Evolutionary conservation across 2,888 invertebrate genomes (phyloP).

Genomic region (Gerosis bhagava): DNA sequence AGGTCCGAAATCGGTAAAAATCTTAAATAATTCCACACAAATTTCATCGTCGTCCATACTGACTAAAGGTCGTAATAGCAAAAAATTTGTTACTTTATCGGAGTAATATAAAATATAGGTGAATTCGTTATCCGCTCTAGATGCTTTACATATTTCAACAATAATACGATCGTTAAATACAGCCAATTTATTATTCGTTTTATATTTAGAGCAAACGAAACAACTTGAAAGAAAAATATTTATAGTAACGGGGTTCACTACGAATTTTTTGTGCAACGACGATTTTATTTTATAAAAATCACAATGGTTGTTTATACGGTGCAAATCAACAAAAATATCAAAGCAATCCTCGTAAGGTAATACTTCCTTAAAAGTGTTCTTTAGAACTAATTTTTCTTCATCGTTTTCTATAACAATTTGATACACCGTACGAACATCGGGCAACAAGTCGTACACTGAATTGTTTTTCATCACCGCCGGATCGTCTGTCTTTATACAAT

Average conservation of each 20-base stretch:
- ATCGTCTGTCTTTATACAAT: too few species aligned
- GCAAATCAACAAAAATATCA: slow-evolving; percentile 24
- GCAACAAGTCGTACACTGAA: too few species aligned
- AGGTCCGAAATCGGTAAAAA: slow-evolving; percentile 28
- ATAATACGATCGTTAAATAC: slow-evolving; percentile 3
- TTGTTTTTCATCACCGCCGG: too few species aligned
- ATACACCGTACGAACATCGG: too few species aligned
- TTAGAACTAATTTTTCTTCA: slow-evolving; percentile 7
- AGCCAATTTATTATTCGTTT: neutral
- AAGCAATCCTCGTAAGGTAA: slow-evolving; percentile 24
- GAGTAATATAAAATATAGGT: slow-evolving; percentile 17
- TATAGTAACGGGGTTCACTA: slow-evolving; percentile 1
- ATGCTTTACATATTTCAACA: slow-evolving; percentile 5
- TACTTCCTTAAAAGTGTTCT: slow-evolving; percentile 4
- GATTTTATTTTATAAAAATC: neutral
- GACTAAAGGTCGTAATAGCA: slow-evolving; percentile 15
- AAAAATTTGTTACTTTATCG: slow-evolving; percentile 10
- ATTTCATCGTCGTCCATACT: slow-evolving; percentile 14
- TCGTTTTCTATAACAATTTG: slow-evolving; percentile 7
- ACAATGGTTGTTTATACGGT: slow-evolving; percentile 9
- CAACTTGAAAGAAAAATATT: slow-evolving; percentile 10
- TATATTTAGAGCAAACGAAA: neutral
- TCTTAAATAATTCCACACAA: slow-evolving; percentile 24
- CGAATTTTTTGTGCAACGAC: slow-evolving; percentile 5
- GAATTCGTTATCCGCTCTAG: neutral